phyloP scores from a whole-genome alignment of 2,888 invertebrate species.

The Eupithecia tripunctaria region DNA sequence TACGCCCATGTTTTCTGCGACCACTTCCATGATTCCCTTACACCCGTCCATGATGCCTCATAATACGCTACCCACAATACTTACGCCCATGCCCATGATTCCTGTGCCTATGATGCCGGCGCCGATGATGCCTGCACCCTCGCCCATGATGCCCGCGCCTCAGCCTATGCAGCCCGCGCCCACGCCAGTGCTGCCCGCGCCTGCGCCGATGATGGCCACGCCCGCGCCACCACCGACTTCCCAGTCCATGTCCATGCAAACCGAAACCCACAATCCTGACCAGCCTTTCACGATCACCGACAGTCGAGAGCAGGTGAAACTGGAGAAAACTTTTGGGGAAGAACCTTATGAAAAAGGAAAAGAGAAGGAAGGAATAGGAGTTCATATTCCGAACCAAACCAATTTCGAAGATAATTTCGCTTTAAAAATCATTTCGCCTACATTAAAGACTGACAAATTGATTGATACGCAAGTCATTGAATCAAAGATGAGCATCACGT shows the following conservation, averaged over 20 bases:
- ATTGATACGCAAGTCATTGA: conserved; percentile 48
- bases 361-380: conserved; percentile 43
- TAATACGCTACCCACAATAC: background rate
- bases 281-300: conserved; percentile 45
- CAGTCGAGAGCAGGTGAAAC: conserved; percentile 23
- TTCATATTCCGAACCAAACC: conserved; percentile 55
- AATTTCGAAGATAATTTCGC: conserved; percentile 76
- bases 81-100: conserved; percentile 1
- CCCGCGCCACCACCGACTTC: background rate
- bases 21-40: conserved; percentile 40
- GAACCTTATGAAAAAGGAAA: conserved; percentile 40
- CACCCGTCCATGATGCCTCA: conserved; percentile 47
- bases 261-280: conserved; percentile 54
- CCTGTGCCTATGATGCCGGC: background rate
- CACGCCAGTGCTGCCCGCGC: background rate
- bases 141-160: background rate
- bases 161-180: background rate
- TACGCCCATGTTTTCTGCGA: background rate
- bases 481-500: conserved; percentile 68
- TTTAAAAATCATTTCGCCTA: conserved; percentile 65
- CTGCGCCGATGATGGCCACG: background rate
- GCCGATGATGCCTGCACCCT: background rate
- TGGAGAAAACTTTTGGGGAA: conserved; percentile 15
- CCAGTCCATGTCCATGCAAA: conserved; percentile 20
- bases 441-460: conserved; percentile 53